Conservation (phyloP, 2,797 vertebrate genomes). For the Arctocebus calabarensis region DNA sequence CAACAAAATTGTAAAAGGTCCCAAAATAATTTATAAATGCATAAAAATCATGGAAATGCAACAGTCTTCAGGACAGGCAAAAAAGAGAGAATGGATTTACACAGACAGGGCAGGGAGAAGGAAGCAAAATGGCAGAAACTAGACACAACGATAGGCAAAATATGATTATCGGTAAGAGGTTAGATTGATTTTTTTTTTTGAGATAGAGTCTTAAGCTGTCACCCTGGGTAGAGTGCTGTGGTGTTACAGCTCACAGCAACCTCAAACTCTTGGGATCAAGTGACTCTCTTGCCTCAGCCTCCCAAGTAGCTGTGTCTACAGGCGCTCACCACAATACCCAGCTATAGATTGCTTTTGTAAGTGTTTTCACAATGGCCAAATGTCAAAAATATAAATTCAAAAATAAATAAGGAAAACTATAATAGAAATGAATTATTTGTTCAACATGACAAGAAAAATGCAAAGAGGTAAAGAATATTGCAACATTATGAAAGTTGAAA, state of each 20-base stretch:
- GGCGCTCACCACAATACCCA: too few relatives aligned
- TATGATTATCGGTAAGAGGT: background rate
- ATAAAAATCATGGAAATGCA: background rate
- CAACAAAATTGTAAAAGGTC: slow-evolving; percentile 17
- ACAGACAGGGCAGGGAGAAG: background rate
- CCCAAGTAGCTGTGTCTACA: too few relatives aligned
- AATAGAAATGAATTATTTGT: slow-evolving; percentile 43
- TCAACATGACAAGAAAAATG: slow-evolving; percentile 50
- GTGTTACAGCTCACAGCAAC: too few relatives aligned
- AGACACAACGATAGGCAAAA: background rate
- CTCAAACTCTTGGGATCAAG: too few relatives aligned
- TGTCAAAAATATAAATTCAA: slow-evolving; percentile 42
- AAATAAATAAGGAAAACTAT: slow-evolving; percentile 7
- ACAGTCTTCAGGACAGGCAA: background rate
- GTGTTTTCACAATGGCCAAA: slow-evolving; percentile 19
- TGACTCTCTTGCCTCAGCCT: too few relatives aligned
- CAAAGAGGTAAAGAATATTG: slow-evolving; percentile 5
- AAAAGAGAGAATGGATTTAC: background rate
- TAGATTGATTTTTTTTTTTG: background rate
- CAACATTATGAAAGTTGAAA: background rate
- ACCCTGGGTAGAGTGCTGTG: too few relatives aligned
- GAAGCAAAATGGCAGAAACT: background rate
- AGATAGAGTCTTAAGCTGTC: too few relatives aligned
- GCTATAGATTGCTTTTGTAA: background rate
- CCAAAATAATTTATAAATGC: background rate